Evolutionary conservation across 2,797 vertebrate species (phyloP).

Genomic region (Gymnoscopelus microlampas): DNA sequence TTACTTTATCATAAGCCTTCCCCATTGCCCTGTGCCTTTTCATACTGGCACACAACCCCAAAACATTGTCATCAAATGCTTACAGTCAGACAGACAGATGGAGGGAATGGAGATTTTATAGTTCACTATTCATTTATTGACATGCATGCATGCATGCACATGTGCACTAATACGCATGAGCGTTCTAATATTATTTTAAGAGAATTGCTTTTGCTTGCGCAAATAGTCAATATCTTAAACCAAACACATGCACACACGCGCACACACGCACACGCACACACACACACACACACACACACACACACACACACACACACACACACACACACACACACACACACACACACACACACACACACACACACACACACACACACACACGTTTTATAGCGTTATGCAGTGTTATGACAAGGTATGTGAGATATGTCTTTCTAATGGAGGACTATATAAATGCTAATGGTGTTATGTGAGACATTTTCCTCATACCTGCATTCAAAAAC

Average conservation of each 20-base stretch:
- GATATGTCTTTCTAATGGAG: conserved; percentile 17
- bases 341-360: not conserved
- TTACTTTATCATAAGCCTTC: no score
- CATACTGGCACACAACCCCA: no score
- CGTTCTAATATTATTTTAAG: no score
- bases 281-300: not conserved
- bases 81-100: no score
- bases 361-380: conserved; percentile 20
- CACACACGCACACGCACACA: not conserved
- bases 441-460: conserved; percentile 25
- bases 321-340: conserved; percentile 21
- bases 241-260: not conserved
- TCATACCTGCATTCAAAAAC: conserved; percentile 11
- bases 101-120: no score
- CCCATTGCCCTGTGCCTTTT: no score
- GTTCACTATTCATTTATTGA: conserved; percentile 5
- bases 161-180: no score
- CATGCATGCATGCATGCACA: conserved; percentile 8
- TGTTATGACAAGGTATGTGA: conserved; percentile 7
- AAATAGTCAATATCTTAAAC: no score
- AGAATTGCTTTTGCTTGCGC: no score
- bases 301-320: conserved; percentile 11
- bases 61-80: no score
- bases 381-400: conserved; percentile 6
- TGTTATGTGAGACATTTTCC: not conserved